A percentile compares a stretch with the other conserved stretches of the same genome.
phyloP scores from a whole-genome alignment of 2,888 invertebrate species.

The Noctua janthina region DNA sequence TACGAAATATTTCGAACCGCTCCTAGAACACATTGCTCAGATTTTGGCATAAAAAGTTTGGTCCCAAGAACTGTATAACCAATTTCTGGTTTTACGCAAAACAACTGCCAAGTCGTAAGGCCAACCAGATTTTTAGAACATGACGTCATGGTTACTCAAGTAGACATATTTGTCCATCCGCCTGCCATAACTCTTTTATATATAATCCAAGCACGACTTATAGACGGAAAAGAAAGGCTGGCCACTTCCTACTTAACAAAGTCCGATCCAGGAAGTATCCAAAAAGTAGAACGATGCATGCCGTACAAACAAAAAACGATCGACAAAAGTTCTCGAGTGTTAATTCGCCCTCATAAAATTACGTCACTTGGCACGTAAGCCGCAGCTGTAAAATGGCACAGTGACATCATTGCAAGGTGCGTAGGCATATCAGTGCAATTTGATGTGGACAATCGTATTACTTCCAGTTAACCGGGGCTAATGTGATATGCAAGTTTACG shows the following conservation, averaged over 20 bases:
- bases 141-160: conserved; percentile 39
- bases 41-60: background rate
- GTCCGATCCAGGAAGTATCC: conserved; percentile 20
- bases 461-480: conserved; percentile 58
- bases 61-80: conserved; percentile 16
- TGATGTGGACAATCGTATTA: conserved; percentile 64
- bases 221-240: conserved; percentile 18
- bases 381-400: conserved; percentile 69
- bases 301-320: conserved; percentile 24
- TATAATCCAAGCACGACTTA: conserved; percentile 31
- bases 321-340: conserved; percentile 49
- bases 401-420: conserved; percentile 74
- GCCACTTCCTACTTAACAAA: conserved; percentile 25
- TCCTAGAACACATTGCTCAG: background rate
- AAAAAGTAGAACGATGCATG: conserved; percentile 33
- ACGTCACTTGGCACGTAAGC: conserved; percentile 84
- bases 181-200: conserved; percentile 1
- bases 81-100: conserved; percentile 21
- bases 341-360: conserved; percentile 74
- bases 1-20: background rate
- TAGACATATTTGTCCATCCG: background rate
- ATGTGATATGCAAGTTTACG: conserved; percentile 63
- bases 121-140: conserved; percentile 40
- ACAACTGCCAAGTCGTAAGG: conserved; percentile 31
- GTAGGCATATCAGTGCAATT: conserved; percentile 69